Evolutionary conservation across 2,888 invertebrate genomes (phyloP).

Genomic region (Drosophila hamatofila): DNA sequence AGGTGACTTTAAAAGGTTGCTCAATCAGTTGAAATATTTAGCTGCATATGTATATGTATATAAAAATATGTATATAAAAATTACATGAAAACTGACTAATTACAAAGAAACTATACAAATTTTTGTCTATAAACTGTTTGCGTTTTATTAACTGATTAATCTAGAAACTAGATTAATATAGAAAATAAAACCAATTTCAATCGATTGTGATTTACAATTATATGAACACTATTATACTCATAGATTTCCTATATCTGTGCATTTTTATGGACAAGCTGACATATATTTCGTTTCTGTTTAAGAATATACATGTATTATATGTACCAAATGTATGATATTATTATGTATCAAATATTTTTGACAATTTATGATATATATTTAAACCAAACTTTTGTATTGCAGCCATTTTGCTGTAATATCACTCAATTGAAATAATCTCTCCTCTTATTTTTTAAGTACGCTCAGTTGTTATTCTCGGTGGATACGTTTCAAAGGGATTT

Average conservation of each 20-base stretch:
- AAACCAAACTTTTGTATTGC: not conserved
- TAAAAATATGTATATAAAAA: not conserved
- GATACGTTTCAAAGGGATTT: not conserved
- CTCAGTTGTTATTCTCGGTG: constrained; percentile 32
- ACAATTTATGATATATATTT: not conserved
- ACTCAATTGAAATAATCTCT: constrained; percentile 5
- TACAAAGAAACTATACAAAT: no score
- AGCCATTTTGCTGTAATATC: not conserved
- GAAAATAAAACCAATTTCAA: no score
- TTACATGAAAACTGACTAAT: not conserved
- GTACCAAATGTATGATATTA: not conserved
- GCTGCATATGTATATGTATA: not conserved
- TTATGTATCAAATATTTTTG: not conserved
- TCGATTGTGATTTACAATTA: no score
- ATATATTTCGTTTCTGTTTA: not conserved
- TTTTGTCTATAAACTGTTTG: no score
- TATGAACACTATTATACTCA: no score
- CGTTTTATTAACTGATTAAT: no score
- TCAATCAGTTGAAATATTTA: not conserved
- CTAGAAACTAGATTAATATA: no score
- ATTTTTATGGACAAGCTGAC: not conserved
- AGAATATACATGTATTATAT: not conserved
- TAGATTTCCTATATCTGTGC: no score
- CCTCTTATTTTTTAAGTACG: not conserved
- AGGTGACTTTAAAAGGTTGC: not conserved